phyloP scores from a whole-genome alignment of 35 echinoderm and acorn worm species.

The Patiria miniata region DNA sequence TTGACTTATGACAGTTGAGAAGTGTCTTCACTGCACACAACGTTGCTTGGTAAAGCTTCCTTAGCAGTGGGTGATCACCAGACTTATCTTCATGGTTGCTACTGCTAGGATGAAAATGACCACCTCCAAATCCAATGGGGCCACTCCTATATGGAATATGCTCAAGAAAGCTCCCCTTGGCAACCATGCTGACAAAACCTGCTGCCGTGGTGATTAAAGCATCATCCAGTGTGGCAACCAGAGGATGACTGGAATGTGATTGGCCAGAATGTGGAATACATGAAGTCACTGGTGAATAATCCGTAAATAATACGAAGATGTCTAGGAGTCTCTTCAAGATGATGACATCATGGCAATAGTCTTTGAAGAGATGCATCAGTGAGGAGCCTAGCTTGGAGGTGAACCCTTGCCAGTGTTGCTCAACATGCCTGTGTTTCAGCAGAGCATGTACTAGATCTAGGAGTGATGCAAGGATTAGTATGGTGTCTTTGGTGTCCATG shows the following conservation, averaged over 20 bases:
- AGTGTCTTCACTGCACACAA: neutral
- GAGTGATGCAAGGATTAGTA: neutral
- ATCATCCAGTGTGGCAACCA: neutral
- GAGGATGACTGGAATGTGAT: neutral
- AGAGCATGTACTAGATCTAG: neutral
- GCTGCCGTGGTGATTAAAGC: neutral
- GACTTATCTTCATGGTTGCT: neutral
- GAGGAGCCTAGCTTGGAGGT: neutral
- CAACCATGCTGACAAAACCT: neutral
- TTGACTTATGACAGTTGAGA: neutral
- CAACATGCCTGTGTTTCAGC: neutral
- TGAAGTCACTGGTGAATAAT: neutral
- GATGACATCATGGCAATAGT: neutral
- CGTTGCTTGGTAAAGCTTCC: neutral
- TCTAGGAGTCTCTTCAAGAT: slow-evolving; percentile 3
- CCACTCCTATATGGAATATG: slow-evolving; percentile 11
- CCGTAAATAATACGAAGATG: neutral
- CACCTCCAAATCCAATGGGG: slow-evolving; percentile 24
- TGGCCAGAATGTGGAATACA: neutral
- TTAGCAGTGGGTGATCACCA: slow-evolving; percentile 12
- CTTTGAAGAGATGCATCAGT: neutral
- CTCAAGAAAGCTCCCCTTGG: neutral
- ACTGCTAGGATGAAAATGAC: neutral
- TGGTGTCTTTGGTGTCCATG: neutral
- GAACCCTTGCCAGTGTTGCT: neutral